phyloP scores from a whole-genome alignment of 2,888 invertebrate species.

The Dasypogon diadema region DNA sequence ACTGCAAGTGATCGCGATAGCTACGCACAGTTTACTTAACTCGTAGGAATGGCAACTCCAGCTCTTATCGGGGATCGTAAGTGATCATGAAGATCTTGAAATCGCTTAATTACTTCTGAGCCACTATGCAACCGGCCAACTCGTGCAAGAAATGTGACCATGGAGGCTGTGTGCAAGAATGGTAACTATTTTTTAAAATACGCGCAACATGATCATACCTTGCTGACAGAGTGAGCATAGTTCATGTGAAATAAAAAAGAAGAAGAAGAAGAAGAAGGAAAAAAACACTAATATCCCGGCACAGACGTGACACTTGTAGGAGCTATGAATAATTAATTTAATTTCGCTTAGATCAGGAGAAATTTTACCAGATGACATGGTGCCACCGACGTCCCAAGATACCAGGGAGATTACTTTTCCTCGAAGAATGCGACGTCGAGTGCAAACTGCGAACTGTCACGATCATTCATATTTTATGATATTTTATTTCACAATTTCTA shows the following conservation, averaged over 20 bases:
- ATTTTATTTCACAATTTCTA: too few relatives aligned
- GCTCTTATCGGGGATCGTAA: background rate
- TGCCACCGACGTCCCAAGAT: background rate
- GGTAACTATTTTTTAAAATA: background rate
- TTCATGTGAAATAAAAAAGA: background rate
- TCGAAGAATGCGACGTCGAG: too few relatives aligned
- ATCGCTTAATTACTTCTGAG: constrained; percentile 8
- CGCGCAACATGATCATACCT: background rate
- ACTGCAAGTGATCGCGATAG: constrained; percentile 11
- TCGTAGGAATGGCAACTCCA: background rate
- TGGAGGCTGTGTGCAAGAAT: constrained; percentile 9
- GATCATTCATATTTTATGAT: too few relatives aligned
- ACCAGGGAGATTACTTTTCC: background rate
- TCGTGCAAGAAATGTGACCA: constrained; percentile 1
- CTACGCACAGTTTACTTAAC: constrained; percentile 16
- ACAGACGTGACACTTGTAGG: constrained; percentile 10
- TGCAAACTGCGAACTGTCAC: too few relatives aligned
- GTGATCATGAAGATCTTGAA: constrained; percentile 4
- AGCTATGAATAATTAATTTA: constrained; percentile 45
- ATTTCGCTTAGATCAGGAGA: constrained; percentile 29
- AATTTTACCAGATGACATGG: constrained; percentile 22
- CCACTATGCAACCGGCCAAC: background rate
- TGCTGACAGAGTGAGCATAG: background rate
- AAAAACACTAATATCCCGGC: too few relatives aligned
- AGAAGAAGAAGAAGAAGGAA: too few relatives aligned